Conservation (phyloP, 2,888 invertebrate species). For the Altica lythri region DNA sequence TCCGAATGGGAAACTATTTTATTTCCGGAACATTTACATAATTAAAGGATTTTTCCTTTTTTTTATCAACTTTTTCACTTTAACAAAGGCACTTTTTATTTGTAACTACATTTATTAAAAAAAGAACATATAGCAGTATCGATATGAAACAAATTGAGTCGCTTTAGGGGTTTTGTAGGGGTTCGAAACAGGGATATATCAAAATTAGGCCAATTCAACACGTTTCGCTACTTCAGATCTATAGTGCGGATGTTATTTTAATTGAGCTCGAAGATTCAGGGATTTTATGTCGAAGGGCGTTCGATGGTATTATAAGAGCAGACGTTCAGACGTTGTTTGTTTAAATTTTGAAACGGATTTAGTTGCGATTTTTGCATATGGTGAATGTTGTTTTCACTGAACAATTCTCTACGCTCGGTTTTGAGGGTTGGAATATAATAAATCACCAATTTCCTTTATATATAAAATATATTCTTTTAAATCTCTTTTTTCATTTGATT, state of each 20-base stretch:
- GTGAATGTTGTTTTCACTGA: background rate
- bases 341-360: slow-evolving; percentile 12
- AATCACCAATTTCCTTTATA: too few species aligned
- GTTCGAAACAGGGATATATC: background rate
- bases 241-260: slow-evolving; percentile 32
- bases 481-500: too few species aligned
- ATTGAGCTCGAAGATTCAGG: slow-evolving; percentile 29
- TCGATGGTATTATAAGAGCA: background rate
- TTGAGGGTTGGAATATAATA: too few species aligned
- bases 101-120: background rate
- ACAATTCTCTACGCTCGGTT: background rate
- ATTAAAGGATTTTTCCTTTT: too few species aligned
- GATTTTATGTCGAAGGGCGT: slow-evolving; percentile 4
- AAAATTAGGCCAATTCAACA: slow-evolving; percentile 32
- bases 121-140: background rate
- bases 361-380: background rate
- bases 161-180: slow-evolving; percentile 1
- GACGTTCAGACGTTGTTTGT: slow-evolving; percentile 13
- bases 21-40: too few species aligned
- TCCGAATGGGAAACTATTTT: too few species aligned
- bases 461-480: too few species aligned
- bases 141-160: too few species aligned
- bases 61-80: too few species aligned
- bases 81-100: background rate
- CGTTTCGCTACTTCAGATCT: slow-evolving; percentile 34